A percentile compares a stretch with the other conserved stretches of the same genome.
Evolutionary conservation across 2,888 invertebrate species (phyloP).

Genomic region (Xanthorhoe spadicearia): DNA sequence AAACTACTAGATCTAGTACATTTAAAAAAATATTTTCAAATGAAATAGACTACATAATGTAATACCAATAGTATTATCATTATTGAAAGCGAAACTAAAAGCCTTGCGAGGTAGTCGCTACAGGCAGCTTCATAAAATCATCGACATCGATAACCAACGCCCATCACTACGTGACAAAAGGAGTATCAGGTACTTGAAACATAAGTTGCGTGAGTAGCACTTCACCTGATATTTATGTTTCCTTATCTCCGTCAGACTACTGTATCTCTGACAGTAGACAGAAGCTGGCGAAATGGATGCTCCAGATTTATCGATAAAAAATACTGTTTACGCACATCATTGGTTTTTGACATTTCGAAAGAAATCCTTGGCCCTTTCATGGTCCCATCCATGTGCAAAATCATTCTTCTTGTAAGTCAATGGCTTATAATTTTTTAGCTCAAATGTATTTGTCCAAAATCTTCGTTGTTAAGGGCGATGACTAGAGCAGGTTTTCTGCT

Average conservation of each 20-base stretch:
- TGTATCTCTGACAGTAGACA: constrained; percentile 72
- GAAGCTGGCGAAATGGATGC: constrained; percentile 74
- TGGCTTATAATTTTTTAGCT: no score
- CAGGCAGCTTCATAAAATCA: constrained; percentile 22
- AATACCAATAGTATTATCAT: no score
- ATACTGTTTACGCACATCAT: constrained; percentile 11
- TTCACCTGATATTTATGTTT: constrained; percentile 73
- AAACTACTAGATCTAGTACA: no score
- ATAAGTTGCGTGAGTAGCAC: constrained; percentile 64
- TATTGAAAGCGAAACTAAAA: no score
- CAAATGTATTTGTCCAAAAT: no score
- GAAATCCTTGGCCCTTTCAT: neutral
- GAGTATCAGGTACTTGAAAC: constrained; percentile 56
- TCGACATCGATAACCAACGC: constrained; percentile 43
- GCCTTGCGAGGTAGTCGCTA: no score
- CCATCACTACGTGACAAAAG: constrained; percentile 56
- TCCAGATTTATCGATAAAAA: constrained; percentile 49
- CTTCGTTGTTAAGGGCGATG: no score
- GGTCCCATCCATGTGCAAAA: no score
- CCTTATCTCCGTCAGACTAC: constrained; percentile 53
- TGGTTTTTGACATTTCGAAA: constrained; percentile 11
- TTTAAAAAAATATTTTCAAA: no score
- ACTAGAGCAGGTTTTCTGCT: no score
- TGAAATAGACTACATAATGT: no score
- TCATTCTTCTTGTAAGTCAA: no score